phyloP scores from a whole-genome alignment of 1,140 invertebrate species.

The Antheraea mylitta region DNA sequence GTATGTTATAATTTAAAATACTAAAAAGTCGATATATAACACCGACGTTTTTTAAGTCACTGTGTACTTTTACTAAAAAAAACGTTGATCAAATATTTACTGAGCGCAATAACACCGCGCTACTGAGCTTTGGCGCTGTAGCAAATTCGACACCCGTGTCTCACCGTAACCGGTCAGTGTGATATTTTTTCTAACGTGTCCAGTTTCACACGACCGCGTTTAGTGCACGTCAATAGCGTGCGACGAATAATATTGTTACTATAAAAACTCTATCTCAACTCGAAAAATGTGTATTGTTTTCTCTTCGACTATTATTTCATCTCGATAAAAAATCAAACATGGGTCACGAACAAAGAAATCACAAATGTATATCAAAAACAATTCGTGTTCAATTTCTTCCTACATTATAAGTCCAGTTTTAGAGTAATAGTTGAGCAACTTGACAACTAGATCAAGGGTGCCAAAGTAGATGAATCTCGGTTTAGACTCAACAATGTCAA shows the following conservation, averaged over 20 bases:
- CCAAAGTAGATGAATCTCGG: no score
- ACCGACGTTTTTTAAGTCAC: neutral
- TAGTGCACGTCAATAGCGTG: constrained; percentile 31
- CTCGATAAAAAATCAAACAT: neutral
- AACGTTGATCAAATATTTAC: neutral
- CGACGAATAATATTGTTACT: neutral
- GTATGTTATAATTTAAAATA: neutral
- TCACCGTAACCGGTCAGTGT: constrained; percentile 25
- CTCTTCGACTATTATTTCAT: neutral
- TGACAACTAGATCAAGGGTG: no score
- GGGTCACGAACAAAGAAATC: no score
- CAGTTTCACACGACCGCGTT: constrained; percentile 39
- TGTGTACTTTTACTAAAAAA: neutral
- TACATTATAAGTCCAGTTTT: no score
- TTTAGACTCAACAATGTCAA: no score
- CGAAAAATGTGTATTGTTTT: neutral
- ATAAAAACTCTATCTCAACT: neutral
- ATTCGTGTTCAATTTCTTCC: no score
- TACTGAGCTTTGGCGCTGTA: constrained; percentile 11
- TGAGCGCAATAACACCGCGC: constrained; percentile 8
- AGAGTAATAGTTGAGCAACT: no score
- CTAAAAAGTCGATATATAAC: neutral
- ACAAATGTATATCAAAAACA: no score
- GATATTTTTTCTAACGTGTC: constrained; percentile 36
- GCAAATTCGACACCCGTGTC: constrained; percentile 26